Conservation (phyloP, 1,140 invertebrate species). For the Microplitis demolitor region DNA sequence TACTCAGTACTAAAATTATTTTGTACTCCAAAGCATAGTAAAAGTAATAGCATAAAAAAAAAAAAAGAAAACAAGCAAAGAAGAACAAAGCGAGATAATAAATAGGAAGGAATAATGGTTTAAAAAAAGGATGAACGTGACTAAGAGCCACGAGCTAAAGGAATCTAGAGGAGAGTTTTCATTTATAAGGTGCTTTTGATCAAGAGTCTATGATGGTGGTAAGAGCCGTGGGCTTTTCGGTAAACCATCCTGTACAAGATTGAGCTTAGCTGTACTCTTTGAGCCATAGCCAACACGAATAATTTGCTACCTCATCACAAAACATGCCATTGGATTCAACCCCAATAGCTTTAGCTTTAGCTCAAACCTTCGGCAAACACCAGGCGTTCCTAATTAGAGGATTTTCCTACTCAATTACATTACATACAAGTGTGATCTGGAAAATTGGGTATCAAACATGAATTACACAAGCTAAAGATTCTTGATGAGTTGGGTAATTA, state of each 20-base stretch:
- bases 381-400: constrained; percentile 8
- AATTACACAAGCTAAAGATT: too few relatives aligned
- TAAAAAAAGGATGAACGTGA: background rate
- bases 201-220: constrained; percentile 1
- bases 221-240: constrained; percentile 7
- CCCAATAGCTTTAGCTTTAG: background rate
- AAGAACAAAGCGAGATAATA: background rate
- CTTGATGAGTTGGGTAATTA: background rate
- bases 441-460: background rate
- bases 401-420: constrained; percentile 2
- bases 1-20: too few relatives aligned
- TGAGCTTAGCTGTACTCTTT: constrained; percentile 2
- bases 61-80: background rate
- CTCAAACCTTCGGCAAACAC: background rate
- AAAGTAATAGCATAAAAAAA: too few relatives aligned
- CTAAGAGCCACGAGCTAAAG: background rate
- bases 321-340: constrained; percentile 12
- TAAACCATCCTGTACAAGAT: background rate
- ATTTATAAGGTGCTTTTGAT: constrained; percentile 16
- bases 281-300: constrained; percentile 4
- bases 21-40: too few relatives aligned
- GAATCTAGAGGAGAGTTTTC: background rate
- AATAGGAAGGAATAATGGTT: background rate
- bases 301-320: background rate
- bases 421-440: background rate